Conservation (phyloP, 2,113 vertebrate genomes). For the Podarcis cretensis region DNA sequence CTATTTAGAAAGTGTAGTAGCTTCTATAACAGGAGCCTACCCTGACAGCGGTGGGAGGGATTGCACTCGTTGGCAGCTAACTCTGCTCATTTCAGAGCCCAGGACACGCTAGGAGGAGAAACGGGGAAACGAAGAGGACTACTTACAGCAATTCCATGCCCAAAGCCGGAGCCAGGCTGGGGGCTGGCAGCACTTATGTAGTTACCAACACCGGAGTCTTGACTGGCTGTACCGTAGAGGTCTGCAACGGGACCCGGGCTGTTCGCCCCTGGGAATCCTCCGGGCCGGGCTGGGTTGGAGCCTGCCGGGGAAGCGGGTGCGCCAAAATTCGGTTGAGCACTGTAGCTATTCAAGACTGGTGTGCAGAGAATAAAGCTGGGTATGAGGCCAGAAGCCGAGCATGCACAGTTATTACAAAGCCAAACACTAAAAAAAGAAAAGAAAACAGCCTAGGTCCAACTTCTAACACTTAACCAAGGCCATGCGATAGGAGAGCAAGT, state of each 20-base stretch:
- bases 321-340: slow-evolving; percentile 91
- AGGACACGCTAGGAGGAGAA: slow-evolving; percentile 13
- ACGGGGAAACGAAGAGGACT: neutral
- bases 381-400: slow-evolving; percentile 85
- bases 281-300: slow-evolving; percentile 93
- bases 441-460: slow-evolving; percentile 83
- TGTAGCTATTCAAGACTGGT: slow-evolving; percentile 89
- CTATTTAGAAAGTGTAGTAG: neutral
- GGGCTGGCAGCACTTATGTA: slow-evolving; percentile 99
- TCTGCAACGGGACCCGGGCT: slow-evolving; percentile 93
- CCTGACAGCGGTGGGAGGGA: neutral
- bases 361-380: slow-evolving; percentile 88
- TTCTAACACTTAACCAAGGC: slow-evolving; percentile 87
- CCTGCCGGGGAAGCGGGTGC: slow-evolving; percentile 90
- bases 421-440: slow-evolving; percentile 74
- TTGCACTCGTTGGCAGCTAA: neutral
- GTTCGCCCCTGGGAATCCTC: slow-evolving; percentile 95
- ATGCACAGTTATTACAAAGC: slow-evolving; percentile 84
- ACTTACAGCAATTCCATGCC: slow-evolving; percentile 98
- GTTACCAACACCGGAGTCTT: slow-evolving; percentile 98
- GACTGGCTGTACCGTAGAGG: slow-evolving; percentile 91
- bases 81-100: neutral
- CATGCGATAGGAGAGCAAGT: slow-evolving; percentile 85
- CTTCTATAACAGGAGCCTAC: neutral
- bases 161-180: slow-evolving; percentile 95